Base-by-base conservation (phyloP, 2,888 invertebrate species). In the Sicus ferrugineus region DNA sequence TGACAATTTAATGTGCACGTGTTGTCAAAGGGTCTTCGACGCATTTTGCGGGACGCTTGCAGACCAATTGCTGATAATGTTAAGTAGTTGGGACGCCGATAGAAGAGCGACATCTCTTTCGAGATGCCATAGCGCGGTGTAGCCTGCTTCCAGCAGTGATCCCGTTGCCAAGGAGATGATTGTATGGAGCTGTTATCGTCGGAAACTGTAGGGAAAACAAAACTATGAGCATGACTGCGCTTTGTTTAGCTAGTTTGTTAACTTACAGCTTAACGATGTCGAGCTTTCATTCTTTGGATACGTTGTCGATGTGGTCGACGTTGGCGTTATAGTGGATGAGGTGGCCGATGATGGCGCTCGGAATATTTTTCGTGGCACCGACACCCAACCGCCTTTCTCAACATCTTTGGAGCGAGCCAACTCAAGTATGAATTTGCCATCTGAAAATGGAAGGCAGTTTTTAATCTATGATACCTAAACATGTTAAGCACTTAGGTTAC, bases 181-280 rank as follows among this genome's bases (percentile, higher is more conserved):
- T 94, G 94, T 83, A 95, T 90, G 75, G 94, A 95, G 82, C 93
- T 93, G 87, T 94, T 95, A 86, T 95, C 95, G 88, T 95, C 95
- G 80, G 94, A 94, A 86, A 93, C 91, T 92, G 68, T 42, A n/a
- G 11, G n/a, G n/a, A n/a, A n/a, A n/a, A n/a, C n/a, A n/a, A n/a
- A 42, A 9, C n/a, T n/a, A 21, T 14, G 23, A 54, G 2, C 28
- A 19, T 19, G 23, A n/a, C 6, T n/a, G n/a, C n/a, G n/a, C n/a
- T 16, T 21, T 54, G 14, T 54, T 54, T 54, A 26, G n/a, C n/a
- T 56, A 38, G 58, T 31, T 14, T 65, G 26, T 34, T 16, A 48
- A 81, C 88, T 87, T 86, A 92, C 92, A 93, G 87, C 93, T 93
- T 84, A 94, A 90, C 77, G 93, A 92, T 80, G 92, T 90, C 79